Conservation (phyloP, 2,888 invertebrate species). For the Xiphydria camelus region DNA sequence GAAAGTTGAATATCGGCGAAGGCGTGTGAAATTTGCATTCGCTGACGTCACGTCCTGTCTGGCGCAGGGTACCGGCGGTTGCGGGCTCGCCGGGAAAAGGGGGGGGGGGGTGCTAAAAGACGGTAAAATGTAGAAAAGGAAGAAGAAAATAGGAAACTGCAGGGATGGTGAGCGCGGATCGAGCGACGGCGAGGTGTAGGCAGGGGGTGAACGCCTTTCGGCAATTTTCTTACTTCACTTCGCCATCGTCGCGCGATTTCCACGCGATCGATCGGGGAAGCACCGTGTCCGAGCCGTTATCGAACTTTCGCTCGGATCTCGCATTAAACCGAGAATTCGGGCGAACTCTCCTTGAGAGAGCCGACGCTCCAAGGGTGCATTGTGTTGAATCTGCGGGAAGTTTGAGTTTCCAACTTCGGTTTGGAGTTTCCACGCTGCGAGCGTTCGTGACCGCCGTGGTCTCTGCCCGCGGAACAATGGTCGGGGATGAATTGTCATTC, state of each 20-base stretch:
- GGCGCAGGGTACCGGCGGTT: constrained; percentile 13
- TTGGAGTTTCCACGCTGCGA: too few species aligned
- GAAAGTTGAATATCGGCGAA: constrained; percentile 33
- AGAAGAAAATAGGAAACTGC: background rate
- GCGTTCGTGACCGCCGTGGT: too few species aligned
- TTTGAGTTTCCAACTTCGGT: too few species aligned
- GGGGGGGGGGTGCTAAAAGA: background rate
- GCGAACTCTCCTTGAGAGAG: too few species aligned
- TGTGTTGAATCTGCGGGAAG: too few species aligned
- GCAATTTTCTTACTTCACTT: background rate
- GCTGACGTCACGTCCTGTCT: constrained; percentile 41
- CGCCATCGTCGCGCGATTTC: background rate
- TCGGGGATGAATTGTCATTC: too few species aligned
- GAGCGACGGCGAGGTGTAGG: background rate
- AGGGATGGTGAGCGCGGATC: background rate
- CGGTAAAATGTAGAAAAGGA: background rate
- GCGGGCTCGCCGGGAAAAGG: background rate
- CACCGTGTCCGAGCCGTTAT: too few species aligned
- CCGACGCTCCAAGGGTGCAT: too few species aligned
- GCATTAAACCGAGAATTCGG: too few species aligned
- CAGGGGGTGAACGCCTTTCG: background rate
- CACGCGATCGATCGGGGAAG: background rate
- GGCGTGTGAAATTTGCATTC: constrained; percentile 41
- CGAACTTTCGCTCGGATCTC: too few species aligned
- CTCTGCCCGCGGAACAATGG: too few species aligned